phyloP scores from a whole-genome alignment of 2,888 invertebrate genomes.

The Heliconius cydno region DNA sequence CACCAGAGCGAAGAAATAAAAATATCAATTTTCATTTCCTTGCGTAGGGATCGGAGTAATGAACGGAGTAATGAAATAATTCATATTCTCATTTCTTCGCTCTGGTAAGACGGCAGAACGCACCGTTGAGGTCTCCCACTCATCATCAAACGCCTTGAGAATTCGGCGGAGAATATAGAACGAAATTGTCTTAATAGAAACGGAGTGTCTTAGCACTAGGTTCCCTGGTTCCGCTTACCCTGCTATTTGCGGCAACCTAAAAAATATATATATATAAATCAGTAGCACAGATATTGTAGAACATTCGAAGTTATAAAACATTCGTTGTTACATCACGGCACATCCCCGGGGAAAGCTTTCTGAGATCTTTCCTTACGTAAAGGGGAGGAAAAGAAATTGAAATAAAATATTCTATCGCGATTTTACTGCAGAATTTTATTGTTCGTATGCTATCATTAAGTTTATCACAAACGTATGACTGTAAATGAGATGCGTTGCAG shows the following conservation, averaged over 20 bases:
- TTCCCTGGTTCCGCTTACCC: neutral
- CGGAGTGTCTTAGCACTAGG: neutral
- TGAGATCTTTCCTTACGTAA: neutral
- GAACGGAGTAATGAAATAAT: neutral
- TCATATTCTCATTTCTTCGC: neutral
- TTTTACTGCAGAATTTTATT: conserved; percentile 17
- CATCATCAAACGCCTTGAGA: neutral
- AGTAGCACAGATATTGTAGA: too few relatives aligned
- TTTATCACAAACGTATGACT: too few relatives aligned
- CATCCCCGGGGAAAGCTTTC: conserved; percentile 7
- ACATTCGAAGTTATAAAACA: neutral
- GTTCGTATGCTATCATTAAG: neutral
- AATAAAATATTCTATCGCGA: conserved; percentile 15
- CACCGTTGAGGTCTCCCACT: neutral
- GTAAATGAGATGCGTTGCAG: too few relatives aligned
- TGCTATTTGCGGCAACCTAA: neutral
- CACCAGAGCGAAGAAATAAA: too few relatives aligned
- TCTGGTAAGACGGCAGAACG: neutral
- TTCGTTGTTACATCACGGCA: conserved; percentile 1
- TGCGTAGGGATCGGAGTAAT: neutral
- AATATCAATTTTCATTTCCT: neutral
- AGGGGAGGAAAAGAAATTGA: conserved; percentile 4
- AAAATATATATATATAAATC: too few relatives aligned
- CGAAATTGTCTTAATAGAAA: neutral
- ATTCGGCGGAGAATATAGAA: neutral